Conservation (phyloP, 2,113 vertebrate genomes). For the Leucosticte australis region DNA sequence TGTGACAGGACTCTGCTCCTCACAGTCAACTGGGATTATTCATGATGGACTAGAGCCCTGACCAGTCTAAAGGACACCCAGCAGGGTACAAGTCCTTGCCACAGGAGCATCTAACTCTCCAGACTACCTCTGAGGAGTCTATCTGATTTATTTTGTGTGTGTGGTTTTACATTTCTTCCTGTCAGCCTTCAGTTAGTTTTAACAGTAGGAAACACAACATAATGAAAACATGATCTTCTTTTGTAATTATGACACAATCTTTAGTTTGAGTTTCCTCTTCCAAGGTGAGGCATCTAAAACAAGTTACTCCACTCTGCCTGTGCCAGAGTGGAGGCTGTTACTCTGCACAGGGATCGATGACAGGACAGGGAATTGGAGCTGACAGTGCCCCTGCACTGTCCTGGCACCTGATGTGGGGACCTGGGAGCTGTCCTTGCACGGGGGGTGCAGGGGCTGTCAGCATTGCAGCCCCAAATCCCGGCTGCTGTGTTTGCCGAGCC, state of each 20-base stretch:
- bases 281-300: background rate
- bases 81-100: background rate
- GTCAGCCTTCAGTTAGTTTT: background rate
- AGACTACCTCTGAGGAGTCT: background rate
- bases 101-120: background rate
- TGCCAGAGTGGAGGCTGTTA: background rate
- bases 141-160: background rate
- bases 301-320: background rate
- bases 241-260: background rate
- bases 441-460: background rate
- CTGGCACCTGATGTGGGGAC: background rate
- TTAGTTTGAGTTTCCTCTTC: background rate
- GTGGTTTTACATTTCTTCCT: background rate
- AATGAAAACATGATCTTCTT: background rate
- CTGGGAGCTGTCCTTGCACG: rapidly evolving
- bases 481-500: background rate
- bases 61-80: background rate
- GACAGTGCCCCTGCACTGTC: rapidly evolving
- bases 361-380: background rate
- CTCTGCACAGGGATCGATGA: background rate
- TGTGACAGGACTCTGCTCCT: background rate
- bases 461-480: rapidly evolving
- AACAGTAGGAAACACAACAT: background rate
- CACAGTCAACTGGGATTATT: background rate
- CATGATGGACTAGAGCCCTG: background rate